Evolutionary conservation across 1,140 invertebrate species (phyloP).

Genomic region (Pteromalus puparum): DNA sequence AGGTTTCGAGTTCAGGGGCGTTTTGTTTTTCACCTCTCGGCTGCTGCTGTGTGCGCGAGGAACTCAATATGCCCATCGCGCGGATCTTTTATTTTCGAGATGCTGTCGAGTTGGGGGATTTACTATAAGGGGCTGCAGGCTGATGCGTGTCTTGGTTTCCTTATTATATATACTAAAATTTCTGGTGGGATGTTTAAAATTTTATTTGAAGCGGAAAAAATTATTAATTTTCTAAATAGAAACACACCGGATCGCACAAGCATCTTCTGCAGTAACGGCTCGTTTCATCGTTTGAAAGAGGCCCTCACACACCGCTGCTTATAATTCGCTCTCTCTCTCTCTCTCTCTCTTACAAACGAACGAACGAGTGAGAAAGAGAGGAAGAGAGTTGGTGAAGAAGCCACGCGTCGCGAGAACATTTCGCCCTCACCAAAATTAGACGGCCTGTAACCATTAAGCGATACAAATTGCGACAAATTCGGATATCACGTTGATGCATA

Average conservation of each 20-base stretch:
- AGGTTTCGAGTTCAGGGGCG: slow-evolving; percentile 34
- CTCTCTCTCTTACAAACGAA: background rate
- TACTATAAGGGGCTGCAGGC: no score
- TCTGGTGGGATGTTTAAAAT: no score
- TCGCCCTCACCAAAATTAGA: slow-evolving; percentile 57
- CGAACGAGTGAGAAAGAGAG: background rate
- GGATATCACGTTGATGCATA: slow-evolving; percentile 68
- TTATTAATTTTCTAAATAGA: no score
- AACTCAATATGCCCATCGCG: slow-evolving; percentile 25
- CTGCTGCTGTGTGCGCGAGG: background rate
- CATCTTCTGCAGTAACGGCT: background rate
- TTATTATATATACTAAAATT: no score
- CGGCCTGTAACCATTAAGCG: slow-evolving; percentile 60
- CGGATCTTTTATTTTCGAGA: background rate
- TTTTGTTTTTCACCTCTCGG: slow-evolving; percentile 29
- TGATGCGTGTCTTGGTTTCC: no score
- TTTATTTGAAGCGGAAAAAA: no score
- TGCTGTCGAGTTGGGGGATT: background rate
- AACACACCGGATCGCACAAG: no score
- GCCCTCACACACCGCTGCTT: background rate
- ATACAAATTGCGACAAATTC: slow-evolving; percentile 71
- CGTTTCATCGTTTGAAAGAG: background rate
- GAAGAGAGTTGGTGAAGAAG: background rate
- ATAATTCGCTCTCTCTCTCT: background rate
- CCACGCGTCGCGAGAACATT: background rate